Evolutionary conservation across 2,113 vertebrate species (phyloP), one percentile per base, ranked within the genome.

Genomic region (Xyliphius kryptos): DNA sequence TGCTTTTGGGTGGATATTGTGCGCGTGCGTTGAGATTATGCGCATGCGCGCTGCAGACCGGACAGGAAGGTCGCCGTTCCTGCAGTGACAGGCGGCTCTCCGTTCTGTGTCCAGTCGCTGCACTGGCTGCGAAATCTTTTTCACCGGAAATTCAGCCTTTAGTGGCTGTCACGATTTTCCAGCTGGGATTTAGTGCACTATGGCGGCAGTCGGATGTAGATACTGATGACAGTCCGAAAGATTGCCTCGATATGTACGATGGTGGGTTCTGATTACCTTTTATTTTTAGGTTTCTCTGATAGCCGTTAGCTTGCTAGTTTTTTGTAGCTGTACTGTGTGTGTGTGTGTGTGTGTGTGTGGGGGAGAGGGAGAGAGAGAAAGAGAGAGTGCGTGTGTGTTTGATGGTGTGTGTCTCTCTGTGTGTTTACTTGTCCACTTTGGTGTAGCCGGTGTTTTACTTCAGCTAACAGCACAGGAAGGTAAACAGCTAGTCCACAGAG

Each of bases 221-320:
- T 91, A 83, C 91, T 91, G 88, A 91, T 93, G 91, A 94, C 91
- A 80, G 91, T 94, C 86, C 90, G 91, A 81, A 94, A 91, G 86
- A 91, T 93, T 85, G 91, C 92, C 83, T 92, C 91, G 88, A 91
- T 93, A 87, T 94, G 92, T 93, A 94, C 91, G 86, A 94, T 92
- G 92, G 92, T 92, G 76, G 76, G 85, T 68, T 50, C 56, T 1
- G 52, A n/a, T 47, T 54, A 14, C 1, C 16, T 49, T 3, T 9
- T 47, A 14, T 47, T 9, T 47, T 6, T 10, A 2, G 9, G 46
- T 47, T 14, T 47, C n/a, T n/a, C n/a, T n/a, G n/a, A 15, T 47
- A 4, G n/a, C 5, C 12, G 3, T 2, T n/a, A 6, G 38, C 19
- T 2, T 13, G 21, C 19, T 21, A 44, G 22, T 13, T 59, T 59